Evolutionary conservation across 2,888 invertebrate genomes (phyloP).

Genomic region (Oxytorus armatus): DNA sequence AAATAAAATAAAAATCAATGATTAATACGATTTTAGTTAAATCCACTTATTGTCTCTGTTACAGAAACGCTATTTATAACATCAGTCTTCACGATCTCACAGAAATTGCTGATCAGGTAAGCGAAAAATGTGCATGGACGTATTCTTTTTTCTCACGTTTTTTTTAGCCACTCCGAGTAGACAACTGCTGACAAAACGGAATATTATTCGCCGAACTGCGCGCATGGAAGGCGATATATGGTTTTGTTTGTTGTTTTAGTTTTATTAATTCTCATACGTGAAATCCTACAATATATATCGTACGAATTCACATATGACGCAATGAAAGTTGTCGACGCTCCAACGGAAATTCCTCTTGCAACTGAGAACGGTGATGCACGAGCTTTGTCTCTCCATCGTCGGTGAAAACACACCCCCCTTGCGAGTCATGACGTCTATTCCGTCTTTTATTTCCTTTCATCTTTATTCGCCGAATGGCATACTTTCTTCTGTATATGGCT

Average conservation of each 20-base stretch:
- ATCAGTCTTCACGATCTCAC: conserved; percentile 93
- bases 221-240: conserved; percentile 12
- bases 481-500: conserved; percentile 31
- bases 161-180: not conserved
- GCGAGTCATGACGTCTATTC: conserved; percentile 44
- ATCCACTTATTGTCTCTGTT: conserved; percentile 27
- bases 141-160: not conserved
- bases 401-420: conserved; percentile 28
- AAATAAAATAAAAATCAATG: not conserved
- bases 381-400: conserved; percentile 40
- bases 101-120: conserved; percentile 90
- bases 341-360: conserved; percentile 27
- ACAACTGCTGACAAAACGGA: not conserved
- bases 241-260: conserved; percentile 39
- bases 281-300: conserved; percentile 47
- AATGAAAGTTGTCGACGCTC: conserved; percentile 51
- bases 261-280: conserved; percentile 33
- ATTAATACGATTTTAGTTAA: not conserved
- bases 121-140: conserved; percentile 61
- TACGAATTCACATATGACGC: no score
- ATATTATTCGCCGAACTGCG: conserved; percentile 5
- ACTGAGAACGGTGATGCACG: conserved; percentile 17
- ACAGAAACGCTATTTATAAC: conserved; percentile 95
- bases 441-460: conserved; percentile 57
- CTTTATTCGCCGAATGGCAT: conserved; percentile 55